Evolutionary conservation across 2,888 invertebrate species (phyloP), one percentile per base, ranked within the genome.

Genomic region (Ochropleura leucogaster): DNA sequence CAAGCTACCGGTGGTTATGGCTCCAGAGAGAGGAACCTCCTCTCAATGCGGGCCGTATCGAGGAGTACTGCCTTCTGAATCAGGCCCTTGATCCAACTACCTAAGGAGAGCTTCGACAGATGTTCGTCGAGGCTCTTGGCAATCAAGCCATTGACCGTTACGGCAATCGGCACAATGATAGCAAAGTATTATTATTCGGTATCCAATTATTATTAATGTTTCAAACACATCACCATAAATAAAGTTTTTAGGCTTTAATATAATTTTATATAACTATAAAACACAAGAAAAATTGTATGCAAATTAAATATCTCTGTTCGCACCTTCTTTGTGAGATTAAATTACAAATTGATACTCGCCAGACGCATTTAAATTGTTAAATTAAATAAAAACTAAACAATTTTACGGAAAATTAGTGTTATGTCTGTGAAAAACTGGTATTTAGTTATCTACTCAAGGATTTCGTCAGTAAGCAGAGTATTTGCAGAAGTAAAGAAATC

Each of bases 281-380:
- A 79, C 6, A 44, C n/a, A 71, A 84, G 10, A 47, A 14, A 68
- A 71, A 68, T 75, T 69, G 59, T 77, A 86, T 87, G 79, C 51
- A 73, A 83, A 86, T 86, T 64, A 64, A 57, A 75, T 76, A 53
- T 49, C 16, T 12, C 47, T 77, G 81, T 82, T 86, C 63, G 40
- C 82, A 77, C 81, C 86, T 86, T 87, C 76, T 85, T 76, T 57
- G 46, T 42, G 0, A 68, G 74, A 79, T 79, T 72, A 76, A 70
- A 77, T 85, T 77, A 87, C 77, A 79, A 85, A 87, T 83, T 74
- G 77, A 75, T 79, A 55, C 44, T 18, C 53, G 60, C 46, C 47
- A 68, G 9, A 74, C 75, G 68, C 69, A 80, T 85, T 76, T 77
- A 66, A 85, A 80, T 83, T 62, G 73, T 72, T 16, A 53, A 77